Evolutionary conservation across 2,113 vertebrate genomes (phyloP).

Genomic region (Patagioenas fasciata): DNA sequence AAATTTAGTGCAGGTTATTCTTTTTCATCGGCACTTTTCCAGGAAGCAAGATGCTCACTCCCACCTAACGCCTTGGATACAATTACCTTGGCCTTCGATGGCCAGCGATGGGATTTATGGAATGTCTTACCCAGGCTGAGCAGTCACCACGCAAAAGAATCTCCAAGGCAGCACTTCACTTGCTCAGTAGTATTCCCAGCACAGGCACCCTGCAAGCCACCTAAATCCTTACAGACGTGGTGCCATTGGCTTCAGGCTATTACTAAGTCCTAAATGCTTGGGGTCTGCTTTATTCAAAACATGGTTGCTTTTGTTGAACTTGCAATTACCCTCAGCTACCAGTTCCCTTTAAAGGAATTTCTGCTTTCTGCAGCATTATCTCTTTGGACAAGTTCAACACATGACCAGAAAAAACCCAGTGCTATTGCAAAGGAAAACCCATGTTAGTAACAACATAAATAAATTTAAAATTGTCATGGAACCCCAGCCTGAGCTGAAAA

Average conservation of each 20-base stretch:
- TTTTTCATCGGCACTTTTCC: neutral
- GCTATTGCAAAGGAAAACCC: neutral
- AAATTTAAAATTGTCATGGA: neutral
- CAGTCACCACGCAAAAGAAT: neutral
- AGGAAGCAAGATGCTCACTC: neutral
- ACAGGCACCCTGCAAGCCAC: neutral
- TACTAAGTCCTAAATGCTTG: neutral
- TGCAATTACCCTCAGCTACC: neutral
- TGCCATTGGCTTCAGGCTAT: neutral
- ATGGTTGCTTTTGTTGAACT: neutral
- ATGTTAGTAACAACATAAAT: neutral
- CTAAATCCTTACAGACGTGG: fast-evolving
- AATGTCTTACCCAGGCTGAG: neutral
- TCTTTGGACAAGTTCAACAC: neutral
- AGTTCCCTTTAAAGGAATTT: neutral
- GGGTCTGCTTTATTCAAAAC: neutral
- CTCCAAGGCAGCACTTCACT: neutral
- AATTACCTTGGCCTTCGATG: neutral
- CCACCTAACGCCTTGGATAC: neutral
- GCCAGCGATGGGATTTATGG: neutral
- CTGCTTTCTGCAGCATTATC: neutral
- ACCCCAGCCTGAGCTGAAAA: neutral
- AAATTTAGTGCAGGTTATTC: neutral
- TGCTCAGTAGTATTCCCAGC: neutral
- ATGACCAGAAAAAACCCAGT: neutral